Percentiles rank a stretch among this genome's conserved stretches.
Conservation (phyloP, 92 coral and sea anemone genomes). For the Phymanthus crucifer region DNA sequence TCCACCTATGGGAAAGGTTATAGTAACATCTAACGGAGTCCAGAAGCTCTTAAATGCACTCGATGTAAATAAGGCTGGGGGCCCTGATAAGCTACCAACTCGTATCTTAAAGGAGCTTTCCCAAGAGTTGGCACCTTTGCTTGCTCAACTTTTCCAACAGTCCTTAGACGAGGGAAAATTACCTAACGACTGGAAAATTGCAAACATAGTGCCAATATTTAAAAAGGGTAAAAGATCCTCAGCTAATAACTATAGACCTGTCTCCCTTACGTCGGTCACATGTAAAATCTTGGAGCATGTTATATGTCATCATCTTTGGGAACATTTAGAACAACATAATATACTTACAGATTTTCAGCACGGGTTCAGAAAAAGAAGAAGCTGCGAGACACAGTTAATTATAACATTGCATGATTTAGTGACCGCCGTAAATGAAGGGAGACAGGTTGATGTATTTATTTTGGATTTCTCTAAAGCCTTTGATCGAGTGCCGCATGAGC, state of each 20-base stretch:
- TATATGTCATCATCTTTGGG: not conserved
- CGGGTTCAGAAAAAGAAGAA: too few species aligned
- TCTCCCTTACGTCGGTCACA: not conserved
- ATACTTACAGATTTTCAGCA: too few species aligned
- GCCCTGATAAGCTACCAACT: constrained; percentile 24
- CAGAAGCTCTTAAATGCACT: constrained; percentile 34
- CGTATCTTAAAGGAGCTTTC: constrained; percentile 36
- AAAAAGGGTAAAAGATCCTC: not conserved
- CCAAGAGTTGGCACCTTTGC: not conserved
- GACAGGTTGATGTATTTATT: too few species aligned
- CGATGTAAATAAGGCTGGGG: constrained; percentile 40
- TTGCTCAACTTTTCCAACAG: constrained; percentile 37
- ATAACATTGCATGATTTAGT: too few species aligned
- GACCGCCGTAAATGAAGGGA: too few species aligned
- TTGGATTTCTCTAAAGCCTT: too few species aligned
- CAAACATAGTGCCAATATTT: not conserved
- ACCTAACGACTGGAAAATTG: not conserved
- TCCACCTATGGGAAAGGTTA: constrained; percentile 10
- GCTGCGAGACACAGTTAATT: too few species aligned
- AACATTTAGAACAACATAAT: not conserved
- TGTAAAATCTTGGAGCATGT: not conserved
- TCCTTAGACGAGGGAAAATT: constrained; percentile 22
- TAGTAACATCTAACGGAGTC: constrained; percentile 35
- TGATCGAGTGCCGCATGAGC: too few species aligned
- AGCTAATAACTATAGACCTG: not conserved